Evolutionary conservation across 2,797 vertebrate species (phyloP), one percentile per base, ranked within the genome.

Genomic region (Momotus momota): DNA sequence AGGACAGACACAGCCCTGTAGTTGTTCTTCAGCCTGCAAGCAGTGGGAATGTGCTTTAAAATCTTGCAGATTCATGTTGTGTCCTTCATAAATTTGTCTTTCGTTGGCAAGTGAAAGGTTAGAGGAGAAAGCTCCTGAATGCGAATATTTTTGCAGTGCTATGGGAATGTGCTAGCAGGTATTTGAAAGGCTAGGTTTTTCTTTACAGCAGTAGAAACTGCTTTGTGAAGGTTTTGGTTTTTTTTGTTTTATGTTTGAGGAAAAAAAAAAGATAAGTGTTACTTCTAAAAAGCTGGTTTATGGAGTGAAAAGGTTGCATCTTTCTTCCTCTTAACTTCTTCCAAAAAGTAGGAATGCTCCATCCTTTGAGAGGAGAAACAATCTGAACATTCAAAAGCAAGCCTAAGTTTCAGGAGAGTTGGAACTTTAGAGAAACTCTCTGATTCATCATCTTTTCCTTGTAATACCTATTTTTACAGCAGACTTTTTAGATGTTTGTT

Each of bases 51-150:
- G 62, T 38, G 10, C 85, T 80, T 35, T 75, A 46, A 67, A 93
- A 92, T 91, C 82, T 62, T 95, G 81, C 82, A 26, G 45, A 90
- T 95, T 95, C 91, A 43, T 4, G 5, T 73, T 65, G 35, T 51
- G 84, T 90, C 96, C 94, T 95, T 95, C 88, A 82, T 51, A 81
- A 86, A 91, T 93, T 72, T 81, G 57, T 71, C 85, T 94, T 88
- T 86, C 33, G 12, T 40, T 86, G 94, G 58, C 87, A 90, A 88
- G 49, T 48, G 60, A 84, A 86, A 78, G 80, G 58, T 74, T 88
- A 5, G 48, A 88, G 87, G 77, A 94, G 93, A 86, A 81, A 66
- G 49, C n/a, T 84, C 3, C 85, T 66, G 80, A 74, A 55, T 58
- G 54, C 72, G 54, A 93, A 84, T 83, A 29, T 66, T 72, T 64